These are phyloP conservation scores for Bettongia penicillata DNA, from an alignment of 2,113 vertebrate genomes.

Conservation along the genomic window DNA sequence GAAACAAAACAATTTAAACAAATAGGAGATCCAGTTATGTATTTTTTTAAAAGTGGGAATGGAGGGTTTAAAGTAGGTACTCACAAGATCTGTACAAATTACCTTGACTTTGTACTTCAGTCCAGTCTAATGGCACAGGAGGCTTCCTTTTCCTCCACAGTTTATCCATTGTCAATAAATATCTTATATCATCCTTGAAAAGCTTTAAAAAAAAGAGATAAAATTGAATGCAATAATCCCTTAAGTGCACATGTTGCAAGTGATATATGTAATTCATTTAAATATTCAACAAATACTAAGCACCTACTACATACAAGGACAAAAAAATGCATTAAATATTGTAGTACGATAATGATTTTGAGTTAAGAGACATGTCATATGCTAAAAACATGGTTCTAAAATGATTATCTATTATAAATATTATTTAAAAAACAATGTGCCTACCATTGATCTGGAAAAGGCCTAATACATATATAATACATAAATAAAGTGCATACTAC, in stretches of 20 bases:
- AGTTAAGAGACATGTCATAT: slow-evolving; percentile 15
- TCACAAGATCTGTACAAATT: slow-evolving; percentile 40
- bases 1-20: neutral
- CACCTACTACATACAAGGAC: neutral
- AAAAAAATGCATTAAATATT: neutral
- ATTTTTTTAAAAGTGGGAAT: neutral
- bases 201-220: slow-evolving; percentile 84
- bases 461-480: too few species aligned
- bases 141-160: slow-evolving; percentile 98
- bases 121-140: slow-evolving; percentile 95
- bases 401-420: neutral
- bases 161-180: slow-evolving; percentile 98
- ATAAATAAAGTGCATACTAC: neutral
- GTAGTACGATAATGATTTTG: neutral
- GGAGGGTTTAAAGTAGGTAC: neutral
- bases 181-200: slow-evolving; percentile 98
- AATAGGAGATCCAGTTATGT: neutral
- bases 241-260: neutral
- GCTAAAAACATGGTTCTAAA: neutral
- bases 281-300: neutral
- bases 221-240: neutral
- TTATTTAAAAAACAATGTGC: too few species aligned
- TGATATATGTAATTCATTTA: neutral
- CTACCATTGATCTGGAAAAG: neutral
- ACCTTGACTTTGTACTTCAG: slow-evolving; percentile 91